Percentiles rank a stretch among this genome's conserved stretches.
Evolutionary conservation across 1,140 invertebrate genomes (phyloP).

Genomic region (Drosophila willistoni): DNA sequence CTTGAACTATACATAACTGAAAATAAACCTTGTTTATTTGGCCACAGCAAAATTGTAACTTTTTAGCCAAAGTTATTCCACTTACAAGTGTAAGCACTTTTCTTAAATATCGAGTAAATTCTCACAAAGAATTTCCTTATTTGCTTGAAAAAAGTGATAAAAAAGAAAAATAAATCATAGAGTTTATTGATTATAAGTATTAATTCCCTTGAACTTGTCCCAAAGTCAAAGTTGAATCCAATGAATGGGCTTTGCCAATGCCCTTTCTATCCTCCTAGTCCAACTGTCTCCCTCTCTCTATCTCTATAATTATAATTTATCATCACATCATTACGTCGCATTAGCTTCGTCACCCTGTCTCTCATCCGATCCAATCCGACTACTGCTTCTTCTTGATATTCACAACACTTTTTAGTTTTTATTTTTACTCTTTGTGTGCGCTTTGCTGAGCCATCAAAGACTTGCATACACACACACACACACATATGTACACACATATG

Average conservation of each 20-base stretch:
- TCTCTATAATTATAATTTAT: slow-evolving; percentile 58
- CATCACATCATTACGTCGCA: slow-evolving; percentile 52
- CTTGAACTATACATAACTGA: no score
- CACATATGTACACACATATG: background rate
- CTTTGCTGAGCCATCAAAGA: background rate
- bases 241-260: background rate
- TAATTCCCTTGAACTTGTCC: background rate
- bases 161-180: no score
- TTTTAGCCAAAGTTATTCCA: no score
- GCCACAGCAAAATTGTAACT: no score
- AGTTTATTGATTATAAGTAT: no score
- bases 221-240: background rate
- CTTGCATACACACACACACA: background rate
- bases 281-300: slow-evolving; percentile 9
- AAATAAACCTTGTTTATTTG: no score
- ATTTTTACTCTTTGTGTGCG: slow-evolving; percentile 24
- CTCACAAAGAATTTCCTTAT: no score
- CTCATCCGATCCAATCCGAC: slow-evolving; percentile 5
- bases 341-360: slow-evolving; percentile 60
- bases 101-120: no score
- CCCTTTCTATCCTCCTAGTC: slow-evolving; percentile 5
- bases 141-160: no score
- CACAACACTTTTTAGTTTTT: slow-evolving; percentile 24
- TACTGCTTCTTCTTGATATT: slow-evolving; percentile 15
- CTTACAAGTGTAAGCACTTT: no score